Evolutionary conservation across 2,113 vertebrate genomes (phyloP), one percentile per base, ranked within the genome.

Genomic region (Oncorhynchus tshawytscha): DNA sequence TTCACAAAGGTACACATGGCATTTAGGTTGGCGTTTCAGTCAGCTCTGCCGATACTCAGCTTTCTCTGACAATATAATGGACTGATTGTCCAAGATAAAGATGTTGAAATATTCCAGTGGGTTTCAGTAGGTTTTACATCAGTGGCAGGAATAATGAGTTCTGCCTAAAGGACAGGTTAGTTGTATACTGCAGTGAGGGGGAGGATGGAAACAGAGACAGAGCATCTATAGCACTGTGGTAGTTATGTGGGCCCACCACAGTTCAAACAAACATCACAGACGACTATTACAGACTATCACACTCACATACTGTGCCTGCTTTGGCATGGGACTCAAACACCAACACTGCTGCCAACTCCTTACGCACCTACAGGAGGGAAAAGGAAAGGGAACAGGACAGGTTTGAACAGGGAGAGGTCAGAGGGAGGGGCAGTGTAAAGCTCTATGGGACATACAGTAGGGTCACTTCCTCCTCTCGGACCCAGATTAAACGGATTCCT

Each of bases 271-370:
- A 45, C 39, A 45, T 45, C 39, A 9, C 22, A 25, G 22, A n/a
- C n/a, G 77, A 81, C 80, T 57, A 67, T 86, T 70, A 85, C 68
- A 70, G 74, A 54, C 20, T 73, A 22, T 67, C 20, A 27, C 67
- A 96, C 97, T 97, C 92, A 98, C 97, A 84, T 73, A 98, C 96
- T 18, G 96, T 97, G 83, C 96, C 97, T 0, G 96, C 95, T 39
- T 96, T 95, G 82, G 92, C 88, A 60, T 97, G 96, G 0, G 96
- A 95, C 84, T 99, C 97, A 39, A 98, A 99, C 82, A 97, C 93
- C 90, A 99, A 86, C 83, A 98, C 96, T 0, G 96, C 90, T 0
- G 97, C 96, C 88, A 98, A 87, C 81, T 99, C 97, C 84, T 95
- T 93, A 77, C 96, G 96, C 75, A 99, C 96, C 97, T 99, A 86